phyloP scores from a whole-genome alignment of 2,888 invertebrate species.

The Entomobrya multifasciata region DNA sequence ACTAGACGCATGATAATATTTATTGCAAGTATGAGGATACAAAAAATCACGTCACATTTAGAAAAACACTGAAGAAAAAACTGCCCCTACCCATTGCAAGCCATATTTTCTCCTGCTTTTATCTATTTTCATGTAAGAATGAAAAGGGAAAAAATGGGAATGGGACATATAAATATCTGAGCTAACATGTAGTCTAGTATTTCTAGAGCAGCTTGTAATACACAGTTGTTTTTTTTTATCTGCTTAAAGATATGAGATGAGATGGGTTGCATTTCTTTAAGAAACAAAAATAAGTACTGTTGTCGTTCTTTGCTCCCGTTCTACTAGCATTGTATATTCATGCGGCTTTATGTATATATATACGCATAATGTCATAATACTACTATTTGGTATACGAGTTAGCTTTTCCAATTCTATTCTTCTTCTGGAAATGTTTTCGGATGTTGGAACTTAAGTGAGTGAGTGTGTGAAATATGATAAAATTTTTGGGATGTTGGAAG shows the following conservation, averaged over 20 bases:
- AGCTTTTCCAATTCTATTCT: conserved; percentile 21
- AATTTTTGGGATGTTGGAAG: conserved; percentile 71
- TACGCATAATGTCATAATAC: neutral
- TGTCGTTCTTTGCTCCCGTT: conserved; percentile 25
- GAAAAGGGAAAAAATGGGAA: conserved; percentile 32
- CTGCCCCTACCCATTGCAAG: neutral
- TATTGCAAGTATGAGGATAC: conserved; percentile 20
- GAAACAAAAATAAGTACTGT: conserved; percentile 30
- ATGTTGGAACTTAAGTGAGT: conserved; percentile 67
- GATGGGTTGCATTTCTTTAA: conserved; percentile 50
- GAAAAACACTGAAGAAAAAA: conserved; percentile 22
- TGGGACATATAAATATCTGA: conserved; percentile 35
- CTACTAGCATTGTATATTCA: neutral
- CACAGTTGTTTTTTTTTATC: conserved; percentile 25
- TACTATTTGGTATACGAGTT: conserved; percentile 13
- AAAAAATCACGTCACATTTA: conserved; percentile 41
- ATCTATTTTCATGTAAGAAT: conserved; percentile 19
- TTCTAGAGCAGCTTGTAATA: neutral
- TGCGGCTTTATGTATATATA: neutral
- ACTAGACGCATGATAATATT: neutral
- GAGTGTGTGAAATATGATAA: conserved; percentile 77
- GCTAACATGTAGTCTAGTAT: neutral
- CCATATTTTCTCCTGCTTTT: conserved; percentile 24
- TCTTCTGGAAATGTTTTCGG: conserved; percentile 59
- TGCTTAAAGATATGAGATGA: conserved; percentile 7